phyloP scores from a whole-genome alignment of 92 coral and sea anemone genomes.

The Parazoanthus swiftii region DNA sequence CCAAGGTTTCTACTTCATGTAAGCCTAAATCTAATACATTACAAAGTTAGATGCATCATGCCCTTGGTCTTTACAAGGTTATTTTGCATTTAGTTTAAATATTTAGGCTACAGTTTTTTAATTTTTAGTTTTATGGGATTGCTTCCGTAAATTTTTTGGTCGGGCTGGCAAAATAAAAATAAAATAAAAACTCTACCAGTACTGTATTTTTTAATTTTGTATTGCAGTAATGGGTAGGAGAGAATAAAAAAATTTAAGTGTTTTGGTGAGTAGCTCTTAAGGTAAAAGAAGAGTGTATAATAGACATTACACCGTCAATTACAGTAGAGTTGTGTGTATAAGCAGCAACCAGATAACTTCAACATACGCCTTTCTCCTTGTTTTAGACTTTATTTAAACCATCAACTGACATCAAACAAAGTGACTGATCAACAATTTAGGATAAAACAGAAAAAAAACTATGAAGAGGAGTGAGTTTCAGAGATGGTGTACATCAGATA shows the following conservation, averaged over 20 bases:
- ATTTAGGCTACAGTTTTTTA: too few relatives aligned
- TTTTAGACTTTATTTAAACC: conserved; percentile 4
- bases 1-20: too few relatives aligned
- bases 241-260: background rate
- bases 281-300: conserved; percentile 1
- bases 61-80: too few relatives aligned
- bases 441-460: conserved; percentile 5
- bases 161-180: too few relatives aligned
- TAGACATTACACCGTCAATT: conserved; percentile 7
- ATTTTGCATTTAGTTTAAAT: too few relatives aligned
- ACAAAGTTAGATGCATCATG: too few relatives aligned
- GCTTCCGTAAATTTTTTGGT: too few relatives aligned
- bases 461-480: conserved; percentile 1
- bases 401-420: conserved; percentile 16
- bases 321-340: conserved; percentile 3
- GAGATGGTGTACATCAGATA: background rate
- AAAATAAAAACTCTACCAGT: background rate
- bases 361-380: conserved; percentile 12
- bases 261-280: conserved; percentile 8
- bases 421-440: conserved; percentile 4
- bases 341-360: conserved; percentile 9
- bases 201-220: too few relatives aligned
- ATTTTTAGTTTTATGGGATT: too few relatives aligned
- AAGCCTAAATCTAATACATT: too few relatives aligned
- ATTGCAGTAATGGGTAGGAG: too few relatives aligned